Evolutionary conservation across 2,113 vertebrate genomes (phyloP), one percentile per base, ranked within the genome.

Genomic region (Tychaedon coryphoeus): DNA sequence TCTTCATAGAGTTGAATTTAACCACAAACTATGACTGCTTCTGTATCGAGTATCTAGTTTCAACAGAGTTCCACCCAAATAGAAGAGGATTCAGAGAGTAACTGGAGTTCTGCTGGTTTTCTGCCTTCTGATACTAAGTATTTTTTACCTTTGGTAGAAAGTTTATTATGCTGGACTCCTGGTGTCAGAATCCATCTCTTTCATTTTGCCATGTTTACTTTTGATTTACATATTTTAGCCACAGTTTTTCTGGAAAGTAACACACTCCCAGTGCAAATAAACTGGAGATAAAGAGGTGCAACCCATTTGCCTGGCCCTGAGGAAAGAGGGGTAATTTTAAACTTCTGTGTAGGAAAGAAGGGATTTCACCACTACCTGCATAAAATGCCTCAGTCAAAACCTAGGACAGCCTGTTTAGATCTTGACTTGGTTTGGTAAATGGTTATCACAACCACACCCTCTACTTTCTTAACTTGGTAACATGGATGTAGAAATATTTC

Each of bases 371-470:
- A 43, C 75, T 53, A 66, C 93, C 78, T 86, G 29, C 65, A 42
- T 78, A 66, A 79, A 95, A 80, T 78, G 42, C 73, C 33, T 95
- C 80, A 58, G 91, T 81, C 58, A 26, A n/a, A 94, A 97, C 61
- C 95, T 96, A 97, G 97, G 91, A 79, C 92, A 79, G 70, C 88
- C 75, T 95, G 25, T 95, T 96, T 77, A 93, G 76, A 95, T 90
- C 72, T 92, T 81, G 67, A 58, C 72, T 96, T 86, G n/a, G 23
- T 84, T 89, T 85, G 90, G 69, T 92, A 96, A 91, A 92, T 48
- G 50, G 33, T 61, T 92, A 70, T 69, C 22, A 75, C 95, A 95
- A 79, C 95, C 81, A 88, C 73, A 91, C 84, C 82, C 86, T 91
- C 79, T 79, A 40, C 76, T 34, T 51, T 71, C 77, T 81, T 78